phyloP scores from a whole-genome alignment of 2,888 invertebrate genomes.

The Thereva nobilitata region DNA sequence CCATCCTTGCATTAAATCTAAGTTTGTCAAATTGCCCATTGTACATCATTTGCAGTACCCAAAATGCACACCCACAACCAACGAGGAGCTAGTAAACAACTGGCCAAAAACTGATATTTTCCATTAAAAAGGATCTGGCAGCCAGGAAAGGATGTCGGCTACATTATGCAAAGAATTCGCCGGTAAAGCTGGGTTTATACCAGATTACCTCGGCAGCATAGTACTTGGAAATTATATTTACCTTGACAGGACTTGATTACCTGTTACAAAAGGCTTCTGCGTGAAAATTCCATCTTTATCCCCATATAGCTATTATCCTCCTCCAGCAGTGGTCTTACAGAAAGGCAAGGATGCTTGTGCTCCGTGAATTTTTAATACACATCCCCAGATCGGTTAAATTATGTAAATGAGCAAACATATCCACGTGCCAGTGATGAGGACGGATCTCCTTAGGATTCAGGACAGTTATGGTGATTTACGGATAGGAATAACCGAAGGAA shows the following conservation, averaged over 20 bases:
- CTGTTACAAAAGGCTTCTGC: slow-evolving; percentile 8
- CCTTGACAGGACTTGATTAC: slow-evolving; percentile 10
- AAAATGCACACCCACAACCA: too few relatives aligned
- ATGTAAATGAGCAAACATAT: too few relatives aligned
- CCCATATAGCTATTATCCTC: not conserved
- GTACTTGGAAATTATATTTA: slow-evolving; percentile 18
- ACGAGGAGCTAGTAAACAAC: too few relatives aligned
- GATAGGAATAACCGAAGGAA: too few relatives aligned
- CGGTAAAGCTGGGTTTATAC: not conserved
- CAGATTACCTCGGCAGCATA: not conserved
- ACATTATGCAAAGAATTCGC: not conserved
- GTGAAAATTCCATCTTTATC: slow-evolving; percentile 4
- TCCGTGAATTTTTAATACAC: slow-evolving; percentile 8
- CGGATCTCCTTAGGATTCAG: too few relatives aligned
- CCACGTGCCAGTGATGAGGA: too few relatives aligned
- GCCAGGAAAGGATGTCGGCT: not conserved
- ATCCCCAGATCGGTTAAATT: too few relatives aligned
- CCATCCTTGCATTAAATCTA: too few relatives aligned
- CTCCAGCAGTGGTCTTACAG: not conserved
- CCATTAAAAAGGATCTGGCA: not conserved
- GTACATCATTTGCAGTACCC: too few relatives aligned
- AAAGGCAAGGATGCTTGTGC: not conserved
- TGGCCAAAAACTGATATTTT: too few relatives aligned
- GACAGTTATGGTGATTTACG: too few relatives aligned
- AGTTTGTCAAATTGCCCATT: too few relatives aligned